Evolutionary conservation across 2,113 vertebrate genomes (phyloP).

Genomic region (Rattus rattus): DNA sequence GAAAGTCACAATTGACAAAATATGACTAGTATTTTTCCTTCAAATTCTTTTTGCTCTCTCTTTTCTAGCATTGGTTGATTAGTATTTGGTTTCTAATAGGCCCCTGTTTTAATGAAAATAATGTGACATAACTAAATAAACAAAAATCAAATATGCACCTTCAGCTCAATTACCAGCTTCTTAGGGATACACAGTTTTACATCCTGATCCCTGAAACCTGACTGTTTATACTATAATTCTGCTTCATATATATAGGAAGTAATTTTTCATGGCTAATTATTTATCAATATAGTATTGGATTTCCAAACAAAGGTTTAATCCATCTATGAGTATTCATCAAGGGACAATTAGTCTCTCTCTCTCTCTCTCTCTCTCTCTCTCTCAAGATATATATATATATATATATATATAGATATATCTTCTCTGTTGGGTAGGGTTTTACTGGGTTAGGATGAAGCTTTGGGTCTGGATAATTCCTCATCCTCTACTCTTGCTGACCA

Average conservation of each 20-base stretch:
- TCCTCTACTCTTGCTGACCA: not conserved
- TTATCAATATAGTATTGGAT: conserved; percentile 32
- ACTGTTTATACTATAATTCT: not conserved
- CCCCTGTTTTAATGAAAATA: not conserved
- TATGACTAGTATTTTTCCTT: conserved; percentile 32
- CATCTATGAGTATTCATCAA: conserved; percentile 42
- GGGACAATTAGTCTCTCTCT: too few species aligned
- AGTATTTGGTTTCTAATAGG: not conserved
- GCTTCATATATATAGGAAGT: not conserved
- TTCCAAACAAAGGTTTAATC: conserved; percentile 37
- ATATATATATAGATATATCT: not conserved
- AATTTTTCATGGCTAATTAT: conserved; percentile 3
- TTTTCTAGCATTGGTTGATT: conserved; percentile 38
- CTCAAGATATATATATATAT: too few species aligned
- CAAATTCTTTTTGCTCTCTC: conserved; percentile 27
- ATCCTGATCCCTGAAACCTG: conserved; percentile 18
- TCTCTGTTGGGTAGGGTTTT: not conserved
- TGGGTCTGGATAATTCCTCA: not conserved
- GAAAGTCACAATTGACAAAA: not conserved
- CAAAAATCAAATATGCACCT: not conserved
- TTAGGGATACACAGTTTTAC: not conserved
- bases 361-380: too few species aligned
- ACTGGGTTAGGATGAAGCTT: not conserved
- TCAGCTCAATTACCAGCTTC: conserved; percentile 2
- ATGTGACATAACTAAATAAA: conserved; percentile 9